Base-by-base conservation (phyloP, 2,797 vertebrate genomes). In the Gymnopithys bicolor region DNA sequence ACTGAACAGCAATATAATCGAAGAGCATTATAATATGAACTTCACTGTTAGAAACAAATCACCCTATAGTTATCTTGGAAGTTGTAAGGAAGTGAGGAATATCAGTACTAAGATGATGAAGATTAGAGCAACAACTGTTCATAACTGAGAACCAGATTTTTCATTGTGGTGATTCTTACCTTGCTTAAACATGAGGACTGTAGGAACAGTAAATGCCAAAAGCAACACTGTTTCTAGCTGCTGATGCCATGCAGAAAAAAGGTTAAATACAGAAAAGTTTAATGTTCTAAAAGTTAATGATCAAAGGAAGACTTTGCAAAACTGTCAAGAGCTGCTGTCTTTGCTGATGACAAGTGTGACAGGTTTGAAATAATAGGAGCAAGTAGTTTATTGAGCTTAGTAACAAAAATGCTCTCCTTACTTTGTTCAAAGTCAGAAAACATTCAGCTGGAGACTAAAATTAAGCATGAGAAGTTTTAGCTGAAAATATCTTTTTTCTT, bases 291-390 rank as follows among this genome's bases (percentile, higher is more conserved):
- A 94, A 96, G 90, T 91, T 95, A 90, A 90, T 84, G 83, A 96
- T 95, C 76, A 95, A 95, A 95, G 71, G 51, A 91, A 75, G 82
- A 73, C 86, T 95, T 90, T 59, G 48, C 52, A 89, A 91, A 94
- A 92, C 89, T 95, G 90, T 90, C 91, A 91, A 63, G 93, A 95
- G 83, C 81, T 93, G 79, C 89, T 94, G 66, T 90, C 94, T 95
- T 92, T 3, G 1, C 79, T 78, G 63, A 87, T 69, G 84, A 95
- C 1, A 41, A 90, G 69, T 11, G 28, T 90, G 94, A 95, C 94
- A 93, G 63, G 32, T 81, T 76, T 95, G 85, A 95, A 96, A 74
- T 88, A 97, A 93, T 93, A 93, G 88, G 85, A 97, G 80, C 89
- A 94, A 86, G 89, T 35, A 91, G 84, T 93, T 93, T 95, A 90